Evolutionary conservation across 2,888 invertebrate genomes (phyloP).

Genomic region (Acanthosepion lycidas): DNA sequence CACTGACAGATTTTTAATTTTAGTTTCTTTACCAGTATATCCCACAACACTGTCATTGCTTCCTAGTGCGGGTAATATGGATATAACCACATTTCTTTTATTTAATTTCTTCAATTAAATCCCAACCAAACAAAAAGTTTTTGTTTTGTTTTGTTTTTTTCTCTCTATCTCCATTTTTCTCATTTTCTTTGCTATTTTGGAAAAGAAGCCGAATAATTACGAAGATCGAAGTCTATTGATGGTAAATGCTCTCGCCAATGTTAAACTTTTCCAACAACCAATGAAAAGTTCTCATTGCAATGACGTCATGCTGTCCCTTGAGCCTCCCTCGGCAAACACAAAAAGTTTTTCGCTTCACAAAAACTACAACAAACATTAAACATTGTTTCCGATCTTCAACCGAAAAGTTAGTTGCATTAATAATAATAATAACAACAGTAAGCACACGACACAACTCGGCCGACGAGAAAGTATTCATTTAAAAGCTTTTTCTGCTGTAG

Average conservation of each 20-base stretch:
- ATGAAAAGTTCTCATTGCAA: background rate
- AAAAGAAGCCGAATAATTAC: background rate
- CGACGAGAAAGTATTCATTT: background rate
- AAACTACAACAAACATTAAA: slow-evolving; percentile 20
- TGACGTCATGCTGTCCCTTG: background rate
- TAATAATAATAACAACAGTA: slow-evolving; percentile 14
- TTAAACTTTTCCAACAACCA: background rate
- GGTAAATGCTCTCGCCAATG: background rate
- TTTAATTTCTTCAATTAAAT: background rate
- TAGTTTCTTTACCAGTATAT: no score
- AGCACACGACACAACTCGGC: background rate
- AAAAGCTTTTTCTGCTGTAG: background rate
- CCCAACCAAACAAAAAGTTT: background rate
- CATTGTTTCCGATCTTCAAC: slow-evolving; percentile 5
- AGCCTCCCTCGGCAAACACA: background rate
- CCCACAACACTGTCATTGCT: background rate
- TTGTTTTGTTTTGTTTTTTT: background rate
- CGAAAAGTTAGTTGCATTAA: slow-evolving; percentile 13
- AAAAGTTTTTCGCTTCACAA: slow-evolving; percentile 33
- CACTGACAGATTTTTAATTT: no score
- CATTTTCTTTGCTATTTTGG: background rate
- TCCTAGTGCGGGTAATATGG: background rate
- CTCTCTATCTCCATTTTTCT: background rate
- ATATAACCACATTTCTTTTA: background rate
- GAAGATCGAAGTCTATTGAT: slow-evolving; percentile 12